These are phyloP conservation scores for Choloepus hoffmanni DNA, from an alignment of 2,113 vertebrate genomes.

Conservation along the genomic window DNA sequence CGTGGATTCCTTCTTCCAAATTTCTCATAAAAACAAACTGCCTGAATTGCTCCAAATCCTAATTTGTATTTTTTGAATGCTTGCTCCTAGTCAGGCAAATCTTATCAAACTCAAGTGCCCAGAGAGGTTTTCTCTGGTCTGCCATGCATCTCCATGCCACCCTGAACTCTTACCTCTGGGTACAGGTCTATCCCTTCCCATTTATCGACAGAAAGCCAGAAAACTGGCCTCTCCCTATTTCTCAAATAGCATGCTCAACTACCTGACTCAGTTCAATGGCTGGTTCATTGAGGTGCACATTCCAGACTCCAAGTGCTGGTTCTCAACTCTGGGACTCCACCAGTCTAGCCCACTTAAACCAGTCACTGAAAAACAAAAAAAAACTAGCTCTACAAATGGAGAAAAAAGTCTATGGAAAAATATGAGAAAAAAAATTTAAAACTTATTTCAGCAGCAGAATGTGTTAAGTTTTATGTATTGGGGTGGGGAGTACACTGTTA, in stretches of 20 bases:
- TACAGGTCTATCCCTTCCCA: slow-evolving; percentile 13
- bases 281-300: slow-evolving; percentile 76
- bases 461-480: slow-evolving; percentile 45
- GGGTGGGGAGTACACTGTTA: slow-evolving; percentile 11
- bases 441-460: slow-evolving; percentile 59
- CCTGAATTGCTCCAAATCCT: slow-evolving; percentile 42
- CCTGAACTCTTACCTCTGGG: slow-evolving; percentile 18
- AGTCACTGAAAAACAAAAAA: slow-evolving; percentile 72
- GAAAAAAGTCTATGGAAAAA: slow-evolving; percentile 66
- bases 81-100: slow-evolving; percentile 32
- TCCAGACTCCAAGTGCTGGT: slow-evolving; percentile 67
- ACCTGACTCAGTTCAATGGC: slow-evolving; percentile 66
- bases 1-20: slow-evolving; percentile 40
- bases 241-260: slow-evolving; percentile 69
- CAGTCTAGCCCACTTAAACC: slow-evolving; percentile 73
- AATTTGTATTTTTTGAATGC: slow-evolving; percentile 37
- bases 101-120: slow-evolving; percentile 33
- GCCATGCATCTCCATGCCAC: background rate
- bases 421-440: slow-evolving; percentile 54
- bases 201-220: slow-evolving; percentile 58
- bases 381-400: slow-evolving; percentile 67
- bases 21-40: slow-evolving; percentile 56
- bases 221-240: slow-evolving; percentile 68
- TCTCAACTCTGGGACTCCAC: slow-evolving; percentile 71
- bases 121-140: slow-evolving; percentile 43